Conservation (phyloP, 2,113 vertebrate species). For the Engraulis encrasicolus region DNA sequence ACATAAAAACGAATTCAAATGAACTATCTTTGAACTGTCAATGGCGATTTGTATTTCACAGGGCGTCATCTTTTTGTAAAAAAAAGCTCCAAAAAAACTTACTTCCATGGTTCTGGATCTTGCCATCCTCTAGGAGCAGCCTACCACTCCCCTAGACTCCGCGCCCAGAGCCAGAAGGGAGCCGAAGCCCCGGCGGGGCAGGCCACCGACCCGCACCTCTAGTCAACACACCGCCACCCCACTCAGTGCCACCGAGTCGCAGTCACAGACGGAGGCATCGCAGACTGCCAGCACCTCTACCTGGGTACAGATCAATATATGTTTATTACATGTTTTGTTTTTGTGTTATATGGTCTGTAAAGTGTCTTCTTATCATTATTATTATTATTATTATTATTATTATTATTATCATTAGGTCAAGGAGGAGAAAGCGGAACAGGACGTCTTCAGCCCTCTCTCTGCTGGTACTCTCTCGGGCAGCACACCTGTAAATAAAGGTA, state of each 20-base stretch:
- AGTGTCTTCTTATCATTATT: too few species aligned
- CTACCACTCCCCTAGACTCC: background rate
- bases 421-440: slow-evolving; percentile 38
- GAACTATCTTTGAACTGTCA: too few species aligned
- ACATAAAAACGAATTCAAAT: too few species aligned
- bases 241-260: slow-evolving; percentile 16
- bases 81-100: background rate
- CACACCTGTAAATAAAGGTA: too few species aligned
- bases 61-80: background rate
- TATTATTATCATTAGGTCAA: too few species aligned
- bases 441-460: too few species aligned
- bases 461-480: background rate
- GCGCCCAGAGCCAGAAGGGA: background rate
- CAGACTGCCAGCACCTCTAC: background rate
- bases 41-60: too few species aligned
- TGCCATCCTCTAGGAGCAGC: slow-evolving; percentile 57
- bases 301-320: background rate
- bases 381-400: too few species aligned
- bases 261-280: background rate
- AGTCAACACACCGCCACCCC: background rate
- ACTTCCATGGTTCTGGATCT: slow-evolving; percentile 42
- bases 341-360: too few species aligned
- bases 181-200: background rate
- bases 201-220: background rate
- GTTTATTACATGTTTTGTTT: too few species aligned